These are phyloP conservation scores for Drosophila quinaria DNA, from an alignment of 2,888 invertebrate species.

Conservation along the genomic window DNA sequence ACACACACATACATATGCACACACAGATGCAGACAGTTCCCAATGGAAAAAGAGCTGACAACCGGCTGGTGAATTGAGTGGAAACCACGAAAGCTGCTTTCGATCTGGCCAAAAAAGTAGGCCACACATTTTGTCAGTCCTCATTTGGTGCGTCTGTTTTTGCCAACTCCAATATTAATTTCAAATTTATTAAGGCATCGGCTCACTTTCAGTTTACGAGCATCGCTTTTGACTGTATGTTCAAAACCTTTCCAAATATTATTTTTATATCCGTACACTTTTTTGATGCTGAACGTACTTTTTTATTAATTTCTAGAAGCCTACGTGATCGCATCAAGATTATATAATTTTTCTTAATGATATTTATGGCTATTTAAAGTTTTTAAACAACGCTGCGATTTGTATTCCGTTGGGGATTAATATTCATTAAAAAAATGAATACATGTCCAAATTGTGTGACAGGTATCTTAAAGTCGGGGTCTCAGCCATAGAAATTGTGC, in stretches of 20 bases:
- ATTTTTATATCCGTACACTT: constrained; percentile 13
- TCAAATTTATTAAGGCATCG: constrained; percentile 18
- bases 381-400: too few relatives aligned
- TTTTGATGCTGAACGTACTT: too few relatives aligned
- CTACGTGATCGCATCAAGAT: too few relatives aligned
- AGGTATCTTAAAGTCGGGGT: too few relatives aligned
- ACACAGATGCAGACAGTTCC: constrained; percentile 14
- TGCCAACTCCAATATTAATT: constrained; percentile 16
- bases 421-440: too few relatives aligned
- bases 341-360: too few relatives aligned
- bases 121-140: constrained; percentile 24
- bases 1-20: constrained; percentile 5
- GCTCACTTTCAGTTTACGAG: background rate
- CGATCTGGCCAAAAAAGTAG: constrained; percentile 33
- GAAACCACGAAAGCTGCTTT: constrained; percentile 29
- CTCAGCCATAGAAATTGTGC: too few relatives aligned
- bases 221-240: background rate
- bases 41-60: constrained; percentile 44
- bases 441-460: too few relatives aligned
- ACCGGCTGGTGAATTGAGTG: constrained; percentile 17
- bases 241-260: constrained; percentile 13
- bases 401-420: too few relatives aligned
- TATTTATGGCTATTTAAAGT: too few relatives aligned
- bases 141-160: background rate
- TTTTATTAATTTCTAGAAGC: too few relatives aligned